Conservation (phyloP, 2,113 vertebrate genomes). For the Myxocyprinus asiaticus region DNA sequence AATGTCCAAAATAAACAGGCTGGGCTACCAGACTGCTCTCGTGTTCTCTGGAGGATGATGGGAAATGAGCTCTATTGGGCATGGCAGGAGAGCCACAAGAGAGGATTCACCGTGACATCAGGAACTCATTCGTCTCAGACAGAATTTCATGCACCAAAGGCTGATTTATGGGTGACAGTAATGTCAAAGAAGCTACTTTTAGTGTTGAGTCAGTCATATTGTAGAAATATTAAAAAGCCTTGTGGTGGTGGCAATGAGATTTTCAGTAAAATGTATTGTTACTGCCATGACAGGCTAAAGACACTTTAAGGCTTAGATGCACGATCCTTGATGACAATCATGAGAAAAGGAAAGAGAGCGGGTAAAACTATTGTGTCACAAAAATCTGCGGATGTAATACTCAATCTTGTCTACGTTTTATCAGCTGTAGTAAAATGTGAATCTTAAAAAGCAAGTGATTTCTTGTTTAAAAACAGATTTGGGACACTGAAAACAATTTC, state of each 20-base stretch:
- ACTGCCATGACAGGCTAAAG: background rate
- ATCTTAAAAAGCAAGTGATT: too few species aligned
- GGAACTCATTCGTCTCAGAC: background rate
- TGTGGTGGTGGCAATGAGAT: background rate
- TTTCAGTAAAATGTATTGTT: background rate
- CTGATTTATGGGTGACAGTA: background rate
- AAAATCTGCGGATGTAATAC: too few species aligned
- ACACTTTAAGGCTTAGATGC: background rate
- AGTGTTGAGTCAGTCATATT: background rate
- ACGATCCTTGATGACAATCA: background rate
- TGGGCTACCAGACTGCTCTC: conserved; percentile 50
- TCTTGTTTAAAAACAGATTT: too few species aligned
- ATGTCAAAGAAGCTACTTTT: background rate
- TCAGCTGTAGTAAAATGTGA: too few species aligned
- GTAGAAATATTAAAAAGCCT: background rate
- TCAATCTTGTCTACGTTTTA: too few species aligned
- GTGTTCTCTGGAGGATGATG: conserved; percentile 40
- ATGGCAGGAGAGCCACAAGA: conserved; percentile 20
- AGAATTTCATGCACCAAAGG: background rate
- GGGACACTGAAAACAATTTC: too few species aligned
- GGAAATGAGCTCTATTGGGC: conserved; percentile 40
- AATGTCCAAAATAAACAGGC: conserved; percentile 67
- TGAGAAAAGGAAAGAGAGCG: background rate
- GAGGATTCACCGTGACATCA: conserved; percentile 9
- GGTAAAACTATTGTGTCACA: background rate